Percentiles rank a stretch among this genome's conserved stretches.
These are phyloP conservation scores for Heliconius sara DNA, from an alignment of 2,888 invertebrate genomes.

Conservation along the genomic window DNA sequence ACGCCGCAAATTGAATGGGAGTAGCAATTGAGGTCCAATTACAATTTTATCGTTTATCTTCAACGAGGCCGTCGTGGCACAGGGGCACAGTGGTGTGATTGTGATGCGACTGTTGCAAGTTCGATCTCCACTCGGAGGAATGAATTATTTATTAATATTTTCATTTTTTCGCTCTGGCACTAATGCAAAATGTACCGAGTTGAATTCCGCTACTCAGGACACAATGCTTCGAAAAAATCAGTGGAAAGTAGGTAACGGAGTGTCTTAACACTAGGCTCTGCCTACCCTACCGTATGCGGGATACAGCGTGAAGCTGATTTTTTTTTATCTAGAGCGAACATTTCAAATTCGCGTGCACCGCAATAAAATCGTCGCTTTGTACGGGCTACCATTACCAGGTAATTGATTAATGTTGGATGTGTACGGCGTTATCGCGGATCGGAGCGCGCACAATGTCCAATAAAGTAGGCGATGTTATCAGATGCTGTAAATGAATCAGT, in stretches of 20 bases:
- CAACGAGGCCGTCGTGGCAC: constrained; percentile 53
- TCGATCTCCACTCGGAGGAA: too few species aligned
- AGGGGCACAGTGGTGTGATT: too few species aligned
- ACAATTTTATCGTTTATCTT: constrained; percentile 65
- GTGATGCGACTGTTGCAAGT: too few species aligned
- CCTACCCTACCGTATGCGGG: too few species aligned
- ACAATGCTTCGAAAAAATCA: too few species aligned
- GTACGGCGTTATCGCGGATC: constrained; percentile 74
- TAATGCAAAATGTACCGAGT: too few species aligned
- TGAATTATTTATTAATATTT: too few species aligned
- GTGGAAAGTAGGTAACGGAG: too few species aligned
- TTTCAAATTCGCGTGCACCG: constrained; percentile 72
- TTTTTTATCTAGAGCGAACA: constrained; percentile 64
- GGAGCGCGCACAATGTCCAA: constrained; percentile 78
- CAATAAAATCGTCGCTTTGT: constrained; percentile 73
- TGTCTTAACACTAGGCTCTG: too few species aligned
- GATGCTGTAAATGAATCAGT: constrained; percentile 79
- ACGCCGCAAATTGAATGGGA: constrained; percentile 44
- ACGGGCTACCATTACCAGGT: constrained; percentile 51
- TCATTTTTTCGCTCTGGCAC: too few species aligned
- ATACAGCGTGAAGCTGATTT: too few species aligned
- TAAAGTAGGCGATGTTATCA: constrained; percentile 79
- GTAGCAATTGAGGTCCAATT: constrained; percentile 46
- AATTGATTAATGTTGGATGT: constrained; percentile 73
- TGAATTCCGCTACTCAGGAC: too few species aligned